Evolutionary conservation across 64 coral and sea anemone genomes (phyloP), one percentile per base, ranked within the genome.

Genomic region (Dendronephthya gigantea): DNA sequence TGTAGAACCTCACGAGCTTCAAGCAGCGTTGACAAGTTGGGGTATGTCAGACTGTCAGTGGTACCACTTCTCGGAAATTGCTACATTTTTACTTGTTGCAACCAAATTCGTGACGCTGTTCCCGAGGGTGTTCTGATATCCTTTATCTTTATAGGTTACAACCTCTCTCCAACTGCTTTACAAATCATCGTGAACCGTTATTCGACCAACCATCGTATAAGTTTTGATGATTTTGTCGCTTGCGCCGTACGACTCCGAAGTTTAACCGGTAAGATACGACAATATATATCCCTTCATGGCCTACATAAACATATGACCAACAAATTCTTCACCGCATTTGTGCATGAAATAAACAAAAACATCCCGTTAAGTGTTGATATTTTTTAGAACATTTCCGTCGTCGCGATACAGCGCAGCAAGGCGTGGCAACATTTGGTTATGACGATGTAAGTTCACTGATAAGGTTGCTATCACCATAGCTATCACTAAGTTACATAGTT

Each of bases 221-320:
- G 23, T 23, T 97, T 93, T 89, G 94, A 97, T 84, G 94, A 97
- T 51, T 97, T 97, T 89, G 94, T 97, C 16, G 89, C 91, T n/a
- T 93, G 89, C 36, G 93, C 91, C 49, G 92, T 97, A 9, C 89
- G 94, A 9, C 68, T 97, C 15, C 85, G 87, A 30, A 82, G 91
- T 30, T 84, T 96, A 39, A 96, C 94, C 88, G 90, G 93, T 96
- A 87, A 19, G 84, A 62, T 50, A 82, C 9, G 23, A 52, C 50
- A 1, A 52, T 50, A 22, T 52, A 12, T 8, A 52, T 52, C n/a
- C n/a, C n/a, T n/a, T n/a, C n/a, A n/a, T n/a, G n/a, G n/a, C n/a
- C n/a, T n/a, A n/a, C n/a, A n/a, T n/a, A n/a, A n/a, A n/a, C n/a
- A n/a, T n/a, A n/a, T n/a, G n/a, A n/a, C n/a, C n/a, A n/a, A n/a